Conservation (phyloP, 2,113 vertebrate genomes). For the Daphoenositta chrysoptera region DNA sequence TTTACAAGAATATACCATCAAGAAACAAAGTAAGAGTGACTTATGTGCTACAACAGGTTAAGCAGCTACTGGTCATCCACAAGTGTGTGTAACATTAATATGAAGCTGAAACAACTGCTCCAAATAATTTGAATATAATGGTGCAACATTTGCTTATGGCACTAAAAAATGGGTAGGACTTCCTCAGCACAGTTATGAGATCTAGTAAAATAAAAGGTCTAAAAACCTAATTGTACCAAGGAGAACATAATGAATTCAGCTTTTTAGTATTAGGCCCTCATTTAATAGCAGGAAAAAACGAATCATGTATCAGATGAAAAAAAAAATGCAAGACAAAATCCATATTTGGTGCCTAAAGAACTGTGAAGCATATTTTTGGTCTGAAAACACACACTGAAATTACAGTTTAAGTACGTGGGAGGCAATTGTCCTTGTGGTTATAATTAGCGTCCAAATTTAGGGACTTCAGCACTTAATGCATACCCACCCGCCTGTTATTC, state of each 20-base stretch:
- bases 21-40: not conserved
- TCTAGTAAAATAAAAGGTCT: not conserved
- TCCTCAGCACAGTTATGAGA: not conserved
- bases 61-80: not conserved
- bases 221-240: not conserved
- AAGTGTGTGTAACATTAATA: not conserved
- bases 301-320: conserved; percentile 11
- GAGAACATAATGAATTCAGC: not conserved
- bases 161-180: not conserved
- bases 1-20: not conserved
- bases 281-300: not conserved
- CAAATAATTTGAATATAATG: not conserved
- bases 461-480: conserved; percentile 56
- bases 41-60: not conserved
- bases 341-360: conserved; percentile 58
- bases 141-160: not conserved
- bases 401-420: conserved; percentile 58
- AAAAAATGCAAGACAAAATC: conserved; percentile 48
- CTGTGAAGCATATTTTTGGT: conserved; percentile 39
- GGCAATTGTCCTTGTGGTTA: conserved; percentile 69
- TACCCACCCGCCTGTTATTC: conserved; percentile 50
- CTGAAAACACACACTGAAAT: conserved; percentile 11
- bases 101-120: not conserved
- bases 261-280: not conserved
- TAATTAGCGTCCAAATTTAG: conserved; percentile 70